Percentiles rank a stretch among this genome's conserved stretches.
Conservation (phyloP, 2,797 vertebrate genomes). For the Megalops cyprinoides region DNA sequence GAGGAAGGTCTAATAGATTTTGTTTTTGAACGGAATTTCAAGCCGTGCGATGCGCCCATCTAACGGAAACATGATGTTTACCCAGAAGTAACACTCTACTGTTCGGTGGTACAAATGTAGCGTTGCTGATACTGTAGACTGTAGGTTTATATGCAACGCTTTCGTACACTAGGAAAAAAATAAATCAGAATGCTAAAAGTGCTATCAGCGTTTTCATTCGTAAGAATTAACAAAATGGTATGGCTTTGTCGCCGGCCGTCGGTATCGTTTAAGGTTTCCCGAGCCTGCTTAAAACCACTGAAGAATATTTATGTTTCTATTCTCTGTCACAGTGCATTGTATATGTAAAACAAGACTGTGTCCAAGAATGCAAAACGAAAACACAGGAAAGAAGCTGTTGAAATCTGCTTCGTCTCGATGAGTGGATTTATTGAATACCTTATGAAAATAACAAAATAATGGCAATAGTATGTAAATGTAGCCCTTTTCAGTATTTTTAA, state of each 20-base stretch:
- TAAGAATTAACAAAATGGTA: neutral
- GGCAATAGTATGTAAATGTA: too few species aligned
- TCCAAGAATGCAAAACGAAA: too few species aligned
- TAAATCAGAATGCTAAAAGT: neutral
- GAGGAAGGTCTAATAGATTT: constrained; percentile 18
- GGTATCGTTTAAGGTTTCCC: neutral
- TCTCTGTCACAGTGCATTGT: neutral
- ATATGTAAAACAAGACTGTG: too few species aligned
- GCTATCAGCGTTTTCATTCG: neutral
- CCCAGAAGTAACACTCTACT: neutral
- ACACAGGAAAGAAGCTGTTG: too few species aligned
- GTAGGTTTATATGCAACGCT: too few species aligned
- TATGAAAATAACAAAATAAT: too few species aligned
- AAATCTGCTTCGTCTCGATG: too few species aligned
- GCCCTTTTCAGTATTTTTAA: too few species aligned
- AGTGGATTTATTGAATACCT: too few species aligned
- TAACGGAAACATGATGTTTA: neutral
- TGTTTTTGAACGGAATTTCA: neutral
- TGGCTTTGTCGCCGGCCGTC: neutral
- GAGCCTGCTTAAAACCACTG: neutral
- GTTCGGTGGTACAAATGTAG: neutral
- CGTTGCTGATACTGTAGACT: neutral
- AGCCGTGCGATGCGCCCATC: neutral
- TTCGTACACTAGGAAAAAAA: neutral
- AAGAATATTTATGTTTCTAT: neutral